Conservation (phyloP, 1,140 invertebrate genomes). For the Meloidogyne floridensis region DNA sequence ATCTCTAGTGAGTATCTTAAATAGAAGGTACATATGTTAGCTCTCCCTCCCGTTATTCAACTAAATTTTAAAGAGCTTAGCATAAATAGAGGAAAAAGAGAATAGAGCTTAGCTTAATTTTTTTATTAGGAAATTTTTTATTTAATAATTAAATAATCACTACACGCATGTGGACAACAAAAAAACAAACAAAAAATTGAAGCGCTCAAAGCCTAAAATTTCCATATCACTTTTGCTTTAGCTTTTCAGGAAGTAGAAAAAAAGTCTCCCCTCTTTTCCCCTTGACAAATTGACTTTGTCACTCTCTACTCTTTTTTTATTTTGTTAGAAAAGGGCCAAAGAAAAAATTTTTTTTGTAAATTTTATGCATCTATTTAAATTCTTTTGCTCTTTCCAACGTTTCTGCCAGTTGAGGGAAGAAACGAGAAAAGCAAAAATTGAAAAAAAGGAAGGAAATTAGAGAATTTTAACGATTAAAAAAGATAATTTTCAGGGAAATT, state of each 20-base stretch:
- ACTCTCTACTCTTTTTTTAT: neutral
- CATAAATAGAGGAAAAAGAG: too few species aligned
- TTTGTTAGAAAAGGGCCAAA: neutral
- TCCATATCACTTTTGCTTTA: neutral
- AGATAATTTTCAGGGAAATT: neutral
- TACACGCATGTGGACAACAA: neutral
- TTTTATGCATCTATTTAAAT: neutral
- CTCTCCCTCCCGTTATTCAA: too few species aligned
- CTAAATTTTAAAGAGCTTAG: too few species aligned
- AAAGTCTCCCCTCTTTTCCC: neutral
- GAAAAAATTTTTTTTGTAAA: conserved; percentile 8
- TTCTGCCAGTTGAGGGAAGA: neutral
- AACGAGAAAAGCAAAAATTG: neutral
- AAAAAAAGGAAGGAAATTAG: neutral
- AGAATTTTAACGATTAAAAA: neutral
- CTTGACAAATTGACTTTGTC: conserved; percentile 4
- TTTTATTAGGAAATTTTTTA: neutral
- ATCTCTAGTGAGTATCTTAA: too few species aligned
- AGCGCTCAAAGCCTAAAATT: neutral
- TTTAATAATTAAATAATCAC: neutral
- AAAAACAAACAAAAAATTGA: neutral
- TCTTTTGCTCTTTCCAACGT: neutral
- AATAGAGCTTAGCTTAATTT: too few species aligned
- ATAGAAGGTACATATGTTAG: too few species aligned
- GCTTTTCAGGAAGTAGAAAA: neutral